Evolutionary conservation across 2,888 invertebrate species (phyloP), one percentile per base, ranked within the genome.

Genomic region (Eudemis profundana): DNA sequence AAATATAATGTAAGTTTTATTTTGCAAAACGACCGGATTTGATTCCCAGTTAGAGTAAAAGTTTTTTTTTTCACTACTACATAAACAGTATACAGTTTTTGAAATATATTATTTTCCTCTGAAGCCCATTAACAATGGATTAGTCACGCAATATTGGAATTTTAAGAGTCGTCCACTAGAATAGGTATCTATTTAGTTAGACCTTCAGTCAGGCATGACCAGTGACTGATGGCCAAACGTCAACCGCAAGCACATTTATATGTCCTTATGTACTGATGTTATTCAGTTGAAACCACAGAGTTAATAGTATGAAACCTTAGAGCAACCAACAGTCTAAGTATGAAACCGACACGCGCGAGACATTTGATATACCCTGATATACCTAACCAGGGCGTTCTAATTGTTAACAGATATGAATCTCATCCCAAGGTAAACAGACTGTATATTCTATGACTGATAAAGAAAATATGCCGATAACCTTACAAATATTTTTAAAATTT

Each of bases 171-270:
- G n/a, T n/a, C n/a, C n/a, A n/a, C n/a, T n/a, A n/a, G n/a, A n/a
- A n/a, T 33, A 33, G 27, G 27, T 27, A 27, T 8, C 4, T 14
- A 29, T 40, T 27, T 12, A n/a, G 12, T 42, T 8, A 42, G 42
- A 56, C 27, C 56, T 56, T 56, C 53, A 54, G 19, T 19, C 19
- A 29, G 12, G 56, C 29, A 29, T 56, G 33, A 33, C 33, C 19
- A 54, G 12, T 27, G n/a, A n/a, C n/a, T n/a, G 29, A 56, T 19
- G 42, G 42, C 17, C 53, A 19, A 29, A 29, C 42, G 19, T 19
- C 42, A 29, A 56, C 56, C 56, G 42, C 56, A 56, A 56, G 56
- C 42, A 17, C 56, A 56, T 12, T n/a, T n/a, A n/a, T n/a, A n/a
- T n/a, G n/a, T n/a, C n/a, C n/a, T n/a, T n/a, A n/a, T 3, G 19